Base-by-base conservation (phyloP, 2,888 invertebrate genomes). In the Limulus polyphemus region DNA sequence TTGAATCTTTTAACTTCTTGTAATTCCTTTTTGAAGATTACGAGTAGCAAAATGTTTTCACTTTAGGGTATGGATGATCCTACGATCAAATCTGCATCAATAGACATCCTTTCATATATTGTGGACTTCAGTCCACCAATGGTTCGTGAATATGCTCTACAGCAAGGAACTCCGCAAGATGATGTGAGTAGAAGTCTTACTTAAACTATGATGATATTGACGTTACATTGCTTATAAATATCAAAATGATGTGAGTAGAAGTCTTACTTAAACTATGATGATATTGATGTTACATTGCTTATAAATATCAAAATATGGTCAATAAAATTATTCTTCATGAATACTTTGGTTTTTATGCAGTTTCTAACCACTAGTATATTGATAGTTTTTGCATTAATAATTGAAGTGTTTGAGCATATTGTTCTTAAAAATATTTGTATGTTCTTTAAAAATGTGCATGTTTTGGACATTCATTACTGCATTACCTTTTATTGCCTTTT, bases 111-210 rank as follows among this genome's bases (percentile, higher is more conserved):
- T 72, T 93, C 94, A 59, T 94, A 93, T 74, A 92, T 99, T 76
- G 95, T 99, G 68, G 99, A 99, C 78, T 97, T 90, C 81, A 97
- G 93, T 73, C 94, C 99, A 67, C 90, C 94, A 71, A 90, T 95
- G 75, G 92, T 99, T 60, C 83, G 99, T 72, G 99, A 99, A 75
- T 97, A 94, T 77, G 92, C 98, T 67, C 79, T 98, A 70, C 90
- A 92, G 74, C 97, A 98, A 77, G 87, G 89, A 67, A 86, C 84
- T 75, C 89, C 85, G 73, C 87, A 86, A 62, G 91, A 93, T 78
- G 91, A 90, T 82, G 90, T 90, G 80, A 80, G 81, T 72, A 52
- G 32, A 17, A 14, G 91, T 46, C 13, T 49, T 12, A 17, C 16
- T 7, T n/a, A 61, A 63, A 17, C 62, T 12, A 32, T 12, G n/a